These are phyloP conservation scores for Stegophylla sp. DNA, from an alignment of 2,888 invertebrate species.

Conservation along the genomic window DNA sequence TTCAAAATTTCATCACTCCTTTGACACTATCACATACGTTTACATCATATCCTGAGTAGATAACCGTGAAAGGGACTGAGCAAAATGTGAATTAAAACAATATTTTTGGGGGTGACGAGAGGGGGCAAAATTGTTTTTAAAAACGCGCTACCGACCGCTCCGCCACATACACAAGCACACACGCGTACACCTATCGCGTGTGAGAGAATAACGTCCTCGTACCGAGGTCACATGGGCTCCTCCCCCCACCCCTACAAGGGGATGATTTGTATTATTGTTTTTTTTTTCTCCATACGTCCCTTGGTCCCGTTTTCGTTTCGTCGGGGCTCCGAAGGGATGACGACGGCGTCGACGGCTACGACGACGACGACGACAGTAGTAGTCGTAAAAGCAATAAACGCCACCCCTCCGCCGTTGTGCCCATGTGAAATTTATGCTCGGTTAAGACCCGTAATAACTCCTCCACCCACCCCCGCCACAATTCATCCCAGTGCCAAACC, in stretches of 20 bases:
- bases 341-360: conserved; percentile 28
- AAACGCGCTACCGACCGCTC: no score
- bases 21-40: no score
- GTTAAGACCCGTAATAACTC: conserved; percentile 61
- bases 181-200: no score
- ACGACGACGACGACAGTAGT: background rate
- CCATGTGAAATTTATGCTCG: conserved; percentile 47
- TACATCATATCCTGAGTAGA: no score
- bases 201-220: no score
- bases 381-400: conserved; percentile 56
- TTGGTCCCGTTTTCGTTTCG: background rate
- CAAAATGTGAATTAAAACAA: no score
- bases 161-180: no score
- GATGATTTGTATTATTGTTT: conserved; percentile 29
- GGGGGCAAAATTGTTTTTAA: no score
- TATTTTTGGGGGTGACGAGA: no score
- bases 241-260: background rate
- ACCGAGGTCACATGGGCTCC: background rate
- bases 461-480: conserved; percentile 48
- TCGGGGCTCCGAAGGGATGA: conserved; percentile 41
- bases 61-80: no score
- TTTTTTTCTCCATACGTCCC: background rate
- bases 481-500: no score
- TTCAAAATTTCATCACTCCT: no score
- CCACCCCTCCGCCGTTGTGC: background rate